Percentiles rank a stretch among this genome's conserved stretches.
Evolutionary conservation across 2,113 vertebrate genomes (phyloP).

Genomic region (Upupa epops): DNA sequence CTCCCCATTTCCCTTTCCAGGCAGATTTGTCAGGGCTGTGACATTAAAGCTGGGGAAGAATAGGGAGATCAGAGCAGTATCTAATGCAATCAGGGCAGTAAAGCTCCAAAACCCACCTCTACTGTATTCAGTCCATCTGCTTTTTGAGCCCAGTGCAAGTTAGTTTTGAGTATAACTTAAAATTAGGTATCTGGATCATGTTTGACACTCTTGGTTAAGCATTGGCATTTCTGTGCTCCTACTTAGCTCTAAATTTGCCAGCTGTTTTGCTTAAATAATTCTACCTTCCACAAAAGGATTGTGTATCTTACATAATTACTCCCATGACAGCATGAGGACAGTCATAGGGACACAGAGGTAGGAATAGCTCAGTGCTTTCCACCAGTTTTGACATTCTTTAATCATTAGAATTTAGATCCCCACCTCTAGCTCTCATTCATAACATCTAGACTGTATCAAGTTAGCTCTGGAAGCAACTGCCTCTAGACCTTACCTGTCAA

Average conservation of each 20-base stretch:
- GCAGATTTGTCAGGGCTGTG: not conserved
- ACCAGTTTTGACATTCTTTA: not conserved
- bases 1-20: not conserved
- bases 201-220: not conserved
- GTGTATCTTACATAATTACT: conserved; percentile 22
- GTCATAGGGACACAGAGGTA: not conserved
- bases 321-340: not conserved
- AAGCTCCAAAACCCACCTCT: not conserved
- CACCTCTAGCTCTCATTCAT: conserved; percentile 1
- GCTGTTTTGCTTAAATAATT: conserved; percentile 64
- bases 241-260: conserved; percentile 59
- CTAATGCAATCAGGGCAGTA: not conserved
- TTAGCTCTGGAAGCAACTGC: conserved; percentile 10
- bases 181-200: conserved; percentile 54
- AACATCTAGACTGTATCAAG: fast-evolving
- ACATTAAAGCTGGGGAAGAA: not conserved
- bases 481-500: not conserved
- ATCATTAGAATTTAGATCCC: conserved; percentile 13
- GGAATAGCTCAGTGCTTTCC: conserved; percentile 14
- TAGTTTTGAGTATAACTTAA: conserved; percentile 13
- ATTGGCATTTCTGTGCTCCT: conserved; percentile 43
- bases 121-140: not conserved
- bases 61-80: not conserved
- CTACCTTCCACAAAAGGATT: conserved; percentile 1
- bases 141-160: not conserved